Evolutionary conservation across 2,888 invertebrate species (phyloP), one percentile per base, ranked within the genome.

Genomic region (Antheraea yamamai): DNA sequence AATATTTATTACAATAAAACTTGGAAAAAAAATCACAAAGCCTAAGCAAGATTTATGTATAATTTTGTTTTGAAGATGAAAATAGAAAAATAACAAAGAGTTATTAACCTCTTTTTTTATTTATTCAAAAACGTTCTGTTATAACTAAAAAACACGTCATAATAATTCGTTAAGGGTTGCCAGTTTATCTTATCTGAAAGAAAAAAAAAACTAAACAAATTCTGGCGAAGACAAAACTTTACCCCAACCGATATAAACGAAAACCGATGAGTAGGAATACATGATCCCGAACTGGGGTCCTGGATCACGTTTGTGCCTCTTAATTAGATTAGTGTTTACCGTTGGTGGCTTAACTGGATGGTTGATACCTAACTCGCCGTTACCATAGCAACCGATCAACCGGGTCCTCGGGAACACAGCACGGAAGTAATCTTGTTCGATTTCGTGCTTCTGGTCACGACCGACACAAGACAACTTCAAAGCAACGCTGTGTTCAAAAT

Each of bases 191-290:
- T 12, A 47, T 47, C 2, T 12, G 47, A 47, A 47, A 7, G 12
- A 55, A 55, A 55, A 55, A 2, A 55, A 55, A 52, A 61, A 10
- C 26, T 66, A 66, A 14, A 30, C 26, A 3, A 16, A 26, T 23
- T 83, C 81, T 30, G 85, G 81, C 23, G 81, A 80, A 7, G 79
- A 80, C 20, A 81, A 75, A 51, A 89, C 83, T 81, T 90, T 94
- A 0, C 95, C 95, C 95, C 95, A 95, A 1, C 94, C 94, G 35
- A 94, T 89, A 73, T 93, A 93, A 51, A 95, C 88, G 78, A 94
- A 93, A 8, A 95, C 88, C 2, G 94, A 92, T 0, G 94, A 92
- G 76, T 95, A 95, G 0, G 94, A 92, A 80, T 92, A 92, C 82
- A 94, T 89, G 18, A 93, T 82, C 18, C 89, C 89, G 73, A 85